Evolutionary conservation across 2,113 vertebrate genomes (phyloP), one percentile per base, ranked within the genome.

Genomic region (Mormoops blainvillei): DNA sequence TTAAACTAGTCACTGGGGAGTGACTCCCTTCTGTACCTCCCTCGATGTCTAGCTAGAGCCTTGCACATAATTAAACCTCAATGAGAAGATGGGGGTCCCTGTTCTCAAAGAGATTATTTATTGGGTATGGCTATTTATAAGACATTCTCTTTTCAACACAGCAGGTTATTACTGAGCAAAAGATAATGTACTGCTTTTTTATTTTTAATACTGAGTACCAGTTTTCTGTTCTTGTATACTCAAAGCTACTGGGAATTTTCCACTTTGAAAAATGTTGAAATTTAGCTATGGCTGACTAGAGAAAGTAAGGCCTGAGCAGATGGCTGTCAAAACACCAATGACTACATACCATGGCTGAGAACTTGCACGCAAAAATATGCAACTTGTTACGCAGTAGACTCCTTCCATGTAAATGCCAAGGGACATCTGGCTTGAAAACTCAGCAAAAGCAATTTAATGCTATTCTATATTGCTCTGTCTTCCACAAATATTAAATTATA

Each of bases 351-450:
- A 89, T 41, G 87, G 80, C 94, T 98, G 96, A 98, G 98, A 98
- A 98, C 97, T 97, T 97, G 94, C 96, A 73, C 97, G 90, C 97
- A 96, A 97, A 97, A 98, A 97, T 95, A 91, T 97, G 96, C 97
- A 98, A 96, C 96, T 90, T 97, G 54, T 80, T 97, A 95, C 93
- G 97, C 52, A 94, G 95, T 94, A 97, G 93, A 96, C 63, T 82
- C 98, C 97, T 97, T 98, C 92, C 87, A 83, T 97, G 52, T 92
- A 98, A 98, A 97, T 98, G 97, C 97, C 98, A 98, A 97, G 95
- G 98, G 97, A 98, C 97, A 98, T 98, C 98, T 98, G 98, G 97
- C 84, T 98, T 96, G 96, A 96, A 94, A 98, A 96, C 91, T 93
- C 89, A 88, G 76, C 84, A 97, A 98, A 33, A 94, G 97, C 98